Base-by-base conservation (phyloP, 2,888 invertebrate genomes). In the Herminia tarsipennalis region DNA sequence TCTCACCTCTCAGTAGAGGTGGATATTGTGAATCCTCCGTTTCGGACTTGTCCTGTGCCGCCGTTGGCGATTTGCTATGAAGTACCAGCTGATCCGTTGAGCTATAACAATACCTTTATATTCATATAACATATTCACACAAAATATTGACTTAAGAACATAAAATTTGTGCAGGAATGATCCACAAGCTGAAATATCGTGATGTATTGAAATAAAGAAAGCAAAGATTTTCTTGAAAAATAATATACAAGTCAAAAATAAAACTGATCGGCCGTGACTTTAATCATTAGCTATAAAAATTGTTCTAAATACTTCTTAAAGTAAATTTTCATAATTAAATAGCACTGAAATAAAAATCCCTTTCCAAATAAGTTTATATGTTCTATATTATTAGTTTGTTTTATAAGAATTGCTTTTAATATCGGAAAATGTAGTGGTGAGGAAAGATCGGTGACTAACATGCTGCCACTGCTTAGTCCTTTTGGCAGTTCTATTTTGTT, bases 31-130 rank as follows among this genome's bases (percentile, higher is more conserved):
- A 91, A 90, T 86, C 90, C 84, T 83, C 87, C 70, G 61, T 72
- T 74, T 83, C 86, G 57, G 73, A 73, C 48, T 65, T 73, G 70
- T 81, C 81, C 77, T 61, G 76, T 52, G 76, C 80, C 83, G 77
- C 88, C 88, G 87, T 79, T 78, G 73, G 88, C 88, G 83, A 73
- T 83, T 68, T 90, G 91, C 88, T 91, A 91, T 88, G 90, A 90
- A 67, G 83, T 59, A 66, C 81, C 79, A 81, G 79, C 76, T 63
- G 85, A 71, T 83, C 89, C 89, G 72, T 88, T 86, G 83, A 78
- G 84, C 89, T 88, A 81, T 27, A 86, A 85, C 54, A 69, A 66
- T 30, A 32, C 12, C 30, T 10, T 40, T 16, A 37, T 22, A 29
- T 59, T 38, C 1, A 12, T 29, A 38, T 9, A 27, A 2, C 4